These are phyloP conservation scores for Platerodrilus igneus DNA, from an alignment of 2,888 invertebrate genomes.

Conservation along the genomic window DNA sequence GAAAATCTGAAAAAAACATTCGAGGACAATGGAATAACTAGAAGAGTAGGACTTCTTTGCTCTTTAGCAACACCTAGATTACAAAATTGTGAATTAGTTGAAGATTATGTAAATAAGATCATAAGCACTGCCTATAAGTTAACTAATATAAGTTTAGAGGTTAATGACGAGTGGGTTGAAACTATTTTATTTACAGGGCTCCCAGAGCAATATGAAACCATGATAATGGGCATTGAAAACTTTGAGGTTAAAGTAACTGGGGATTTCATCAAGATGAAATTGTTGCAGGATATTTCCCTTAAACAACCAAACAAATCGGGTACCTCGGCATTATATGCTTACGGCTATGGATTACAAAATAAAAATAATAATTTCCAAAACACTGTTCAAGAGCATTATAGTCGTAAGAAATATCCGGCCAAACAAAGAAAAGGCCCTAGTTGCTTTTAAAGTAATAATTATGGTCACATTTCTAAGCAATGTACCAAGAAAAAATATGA, in stretches of 20 bases:
- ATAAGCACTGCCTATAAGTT: conserved; percentile 31
- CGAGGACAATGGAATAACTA: conserved; percentile 31
- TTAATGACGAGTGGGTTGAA: conserved; percentile 32
- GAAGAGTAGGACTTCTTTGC: conserved; percentile 31
- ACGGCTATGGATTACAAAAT: no score
- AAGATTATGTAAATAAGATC: conserved; percentile 31
- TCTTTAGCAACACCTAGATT: conserved; percentile 26
- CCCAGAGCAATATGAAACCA: conserved; percentile 31
- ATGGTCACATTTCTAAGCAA: no score
- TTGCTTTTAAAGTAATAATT: no score
- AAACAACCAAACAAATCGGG: no score
- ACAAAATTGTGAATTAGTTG: conserved; percentile 28
- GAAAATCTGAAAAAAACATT: conserved; percentile 25
- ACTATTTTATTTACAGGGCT: conserved; percentile 33
- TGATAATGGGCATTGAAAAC: conserved; percentile 32
- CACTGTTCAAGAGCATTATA: no score
- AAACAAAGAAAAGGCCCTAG: no score
- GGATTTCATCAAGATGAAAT: conserved; percentile 32
- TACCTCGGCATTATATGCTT: no score
- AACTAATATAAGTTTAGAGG: conserved; percentile 26
- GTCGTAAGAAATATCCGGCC: no score
- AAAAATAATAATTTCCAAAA: no score
- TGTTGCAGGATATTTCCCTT: conserved; percentile 28
- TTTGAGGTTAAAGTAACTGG: conserved; percentile 29
- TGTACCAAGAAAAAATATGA: no score